Evolutionary conservation across 2,113 vertebrate species (phyloP).

Genomic region (Lophura nycthemera): DNA sequence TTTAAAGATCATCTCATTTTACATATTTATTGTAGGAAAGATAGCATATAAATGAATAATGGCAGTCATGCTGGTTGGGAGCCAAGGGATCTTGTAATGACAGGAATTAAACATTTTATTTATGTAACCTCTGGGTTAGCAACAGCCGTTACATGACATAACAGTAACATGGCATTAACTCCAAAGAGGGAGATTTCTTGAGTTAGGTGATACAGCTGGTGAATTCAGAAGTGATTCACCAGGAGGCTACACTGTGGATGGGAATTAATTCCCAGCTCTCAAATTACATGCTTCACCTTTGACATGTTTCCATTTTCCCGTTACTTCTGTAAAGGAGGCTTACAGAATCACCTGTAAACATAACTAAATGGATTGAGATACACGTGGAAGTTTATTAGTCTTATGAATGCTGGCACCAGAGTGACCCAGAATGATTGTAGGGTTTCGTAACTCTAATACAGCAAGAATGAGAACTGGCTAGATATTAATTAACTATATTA

Average conservation of each 20-base stretch:
- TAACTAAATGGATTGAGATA: conserved; percentile 35
- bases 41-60: conserved; percentile 22
- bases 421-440: conserved; percentile 45
- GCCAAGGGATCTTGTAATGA: conserved; percentile 9
- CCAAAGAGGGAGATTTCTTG: conserved; percentile 14
- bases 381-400: conserved; percentile 47
- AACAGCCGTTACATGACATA: conserved; percentile 39
- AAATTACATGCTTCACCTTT: conserved; percentile 20
- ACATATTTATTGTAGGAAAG: background rate
- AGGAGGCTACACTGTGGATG: background rate
- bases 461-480: background rate
- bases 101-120: conserved; percentile 39
- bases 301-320: conserved; percentile 28
- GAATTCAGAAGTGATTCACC: conserved; percentile 24
- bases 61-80: background rate
- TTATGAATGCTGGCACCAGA: conserved; percentile 24
- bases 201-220: background rate
- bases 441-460: conserved; percentile 52
- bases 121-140: conserved; percentile 46
- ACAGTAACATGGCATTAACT: conserved; percentile 24
- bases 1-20: background rate
- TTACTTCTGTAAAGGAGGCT: background rate
- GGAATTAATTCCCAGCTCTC: conserved; percentile 52
- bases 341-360: conserved; percentile 42
- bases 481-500: conserved; percentile 53